These are phyloP conservation scores for Ganaspis sp. DNA, from an alignment of 1,140 invertebrate species.

Conservation along the genomic window DNA sequence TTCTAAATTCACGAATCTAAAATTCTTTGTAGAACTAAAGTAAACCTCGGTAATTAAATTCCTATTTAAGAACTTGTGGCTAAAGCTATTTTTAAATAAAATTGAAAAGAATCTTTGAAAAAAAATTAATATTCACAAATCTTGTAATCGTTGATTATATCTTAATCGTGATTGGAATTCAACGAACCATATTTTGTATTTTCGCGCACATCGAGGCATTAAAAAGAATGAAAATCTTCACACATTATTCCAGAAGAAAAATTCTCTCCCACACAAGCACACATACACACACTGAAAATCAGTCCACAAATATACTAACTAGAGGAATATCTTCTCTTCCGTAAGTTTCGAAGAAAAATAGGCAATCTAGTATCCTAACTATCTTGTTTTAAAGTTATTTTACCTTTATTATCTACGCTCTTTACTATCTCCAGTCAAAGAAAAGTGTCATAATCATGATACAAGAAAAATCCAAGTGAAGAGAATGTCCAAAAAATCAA, in stretches of 20 bases:
- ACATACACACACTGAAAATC: neutral
- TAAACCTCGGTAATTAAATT: neutral
- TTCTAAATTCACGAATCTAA: neutral
- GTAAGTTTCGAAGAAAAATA: slow-evolving; percentile 29
- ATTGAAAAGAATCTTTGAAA: neutral
- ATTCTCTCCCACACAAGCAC: neutral
- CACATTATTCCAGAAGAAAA: neutral
- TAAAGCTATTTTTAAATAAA: neutral
- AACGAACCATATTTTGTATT: neutral
- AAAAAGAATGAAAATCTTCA: slow-evolving; percentile 1
- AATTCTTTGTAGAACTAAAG: neutral
- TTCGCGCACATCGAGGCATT: neutral
- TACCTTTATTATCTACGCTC: slow-evolving; percentile 1
- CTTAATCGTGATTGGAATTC: neutral
- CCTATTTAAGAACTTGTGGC: neutral
- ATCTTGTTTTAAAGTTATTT: neutral
- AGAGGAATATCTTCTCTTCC: slow-evolving; percentile 1
- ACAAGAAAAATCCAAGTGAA: too few species aligned
- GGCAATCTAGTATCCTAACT: slow-evolving; percentile 11
- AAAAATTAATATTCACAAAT: neutral
- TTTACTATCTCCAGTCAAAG: neutral
- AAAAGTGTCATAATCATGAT: neutral
- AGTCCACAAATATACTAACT: slow-evolving; percentile 19
- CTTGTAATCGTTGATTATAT: neutral
- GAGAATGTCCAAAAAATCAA: neutral